phyloP scores from a whole-genome alignment of 2,797 vertebrate genomes.

The Danionella dracula region DNA sequence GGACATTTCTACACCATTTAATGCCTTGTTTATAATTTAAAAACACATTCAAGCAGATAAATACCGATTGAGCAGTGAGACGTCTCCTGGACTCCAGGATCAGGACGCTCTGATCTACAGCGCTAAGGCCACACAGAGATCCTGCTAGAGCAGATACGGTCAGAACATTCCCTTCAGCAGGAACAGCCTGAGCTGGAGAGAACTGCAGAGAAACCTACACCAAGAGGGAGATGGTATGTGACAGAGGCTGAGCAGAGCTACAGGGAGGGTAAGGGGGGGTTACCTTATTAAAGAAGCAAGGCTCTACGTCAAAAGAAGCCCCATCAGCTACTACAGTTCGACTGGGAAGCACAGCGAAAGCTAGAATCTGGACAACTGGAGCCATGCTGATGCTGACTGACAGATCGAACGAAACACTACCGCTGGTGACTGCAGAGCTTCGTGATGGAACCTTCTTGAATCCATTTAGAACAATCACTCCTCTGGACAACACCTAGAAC shows the following conservation, averaged over 20 bases:
- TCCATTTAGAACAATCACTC: slow-evolving; percentile 4
- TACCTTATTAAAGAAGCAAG: slow-evolving; percentile 62
- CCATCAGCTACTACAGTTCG: slow-evolving; percentile 51
- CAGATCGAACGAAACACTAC: slow-evolving; percentile 48
- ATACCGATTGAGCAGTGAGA: slow-evolving; percentile 62
- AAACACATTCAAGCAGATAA: too few relatives aligned
- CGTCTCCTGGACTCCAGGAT: slow-evolving; percentile 65
- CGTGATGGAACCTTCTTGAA: slow-evolving; percentile 2
- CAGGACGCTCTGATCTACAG: slow-evolving; percentile 77
- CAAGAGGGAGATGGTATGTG: too few relatives aligned
- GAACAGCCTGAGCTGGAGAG: slow-evolving; percentile 56
- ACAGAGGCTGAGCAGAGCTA: too few relatives aligned
- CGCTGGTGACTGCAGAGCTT: slow-evolving; percentile 44
- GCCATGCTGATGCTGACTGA: slow-evolving; percentile 46
- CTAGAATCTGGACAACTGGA: slow-evolving; percentile 56
- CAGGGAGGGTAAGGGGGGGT: too few relatives aligned
- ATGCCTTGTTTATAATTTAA: too few relatives aligned
- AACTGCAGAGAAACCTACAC: slow-evolving; percentile 75
- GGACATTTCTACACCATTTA: too few relatives aligned
- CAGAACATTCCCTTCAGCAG: slow-evolving; percentile 61
- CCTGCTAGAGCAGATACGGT: slow-evolving; percentile 55
- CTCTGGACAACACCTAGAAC: too few relatives aligned
- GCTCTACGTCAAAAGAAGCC: slow-evolving; percentile 50
- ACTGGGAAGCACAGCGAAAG: slow-evolving; percentile 56
- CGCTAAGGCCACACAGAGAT: slow-evolving; percentile 77